Base-by-base conservation (phyloP, 1,140 invertebrate species). In the Drosophila bocki region DNA sequence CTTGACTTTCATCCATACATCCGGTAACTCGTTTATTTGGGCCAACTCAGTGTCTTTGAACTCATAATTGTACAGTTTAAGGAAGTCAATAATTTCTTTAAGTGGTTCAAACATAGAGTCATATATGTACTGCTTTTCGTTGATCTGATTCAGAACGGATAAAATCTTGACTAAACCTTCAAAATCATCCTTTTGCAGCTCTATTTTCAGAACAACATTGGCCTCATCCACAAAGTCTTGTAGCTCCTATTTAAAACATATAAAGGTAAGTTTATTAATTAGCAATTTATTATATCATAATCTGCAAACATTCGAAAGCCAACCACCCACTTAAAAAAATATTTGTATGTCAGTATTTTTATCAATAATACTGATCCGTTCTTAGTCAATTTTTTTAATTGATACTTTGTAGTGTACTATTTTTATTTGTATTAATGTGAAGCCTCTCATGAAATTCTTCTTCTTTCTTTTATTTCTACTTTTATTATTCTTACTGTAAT, bases 1-100 rank as follows among this genome's bases (percentile, higher is more conserved):
- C 92, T 99, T 98, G n/a, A 97, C 95, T 68, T 96, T 96, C 35
- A 93, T 94, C 98, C 98, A 99, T 78, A 95, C 95, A 78, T 98
- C 97, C 0, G 98, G 98, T 33, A 99, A 93, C 83, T 97, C 95
- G 93, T 96, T 93, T 42, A 95, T 85, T 91, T 95, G 94, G 47
- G 95, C 93, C 71, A 94, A 93, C 11, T 94, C 94, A 39, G 94
- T 95, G 80, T 97, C 96, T 0, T 94, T 93, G 71, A 97, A 96
- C 70, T 96, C 95, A 2, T 97, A 95, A n/a, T 96, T 95, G 76
- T 97, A 97, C 5, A 94, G 93, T 68, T 95, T 95, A 2, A 97
- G 92, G 3, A 97, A 92, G 56, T 96, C 95, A 53, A 97, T 96
- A 47, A 95, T 96, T 57, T 97, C 95, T 87, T 96, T 95, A 1